These are phyloP conservation scores for Peromyscus maniculatus DNA, from an alignment of 2,113 vertebrate genomes.

Conservation along the genomic window DNA sequence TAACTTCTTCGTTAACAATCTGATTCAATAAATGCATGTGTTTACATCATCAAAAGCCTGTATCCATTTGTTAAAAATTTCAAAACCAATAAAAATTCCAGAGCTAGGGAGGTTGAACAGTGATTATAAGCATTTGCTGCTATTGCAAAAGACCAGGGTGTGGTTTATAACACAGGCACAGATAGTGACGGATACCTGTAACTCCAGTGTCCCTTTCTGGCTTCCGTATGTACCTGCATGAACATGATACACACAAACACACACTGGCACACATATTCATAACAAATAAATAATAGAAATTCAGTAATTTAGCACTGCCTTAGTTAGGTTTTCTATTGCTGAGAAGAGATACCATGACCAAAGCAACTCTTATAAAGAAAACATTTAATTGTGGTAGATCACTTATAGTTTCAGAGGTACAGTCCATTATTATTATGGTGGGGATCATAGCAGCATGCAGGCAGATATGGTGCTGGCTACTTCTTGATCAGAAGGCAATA, in stretches of 20 bases:
- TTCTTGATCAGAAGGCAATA: not conserved
- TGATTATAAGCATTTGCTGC: not conserved
- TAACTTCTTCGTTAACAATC: not conserved
- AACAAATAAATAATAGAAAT: not conserved
- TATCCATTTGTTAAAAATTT: slow-evolving; percentile 1
- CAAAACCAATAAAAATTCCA: not conserved
- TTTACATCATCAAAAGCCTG: not conserved
- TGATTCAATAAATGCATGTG: not conserved
- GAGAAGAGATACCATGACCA: too few species aligned
- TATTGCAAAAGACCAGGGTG: not conserved
- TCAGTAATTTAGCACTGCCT: not conserved
- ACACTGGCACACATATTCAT: not conserved
- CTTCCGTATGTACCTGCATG: not conserved
- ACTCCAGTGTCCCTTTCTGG: not conserved
- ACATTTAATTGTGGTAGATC: too few species aligned
- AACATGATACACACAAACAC: not conserved
- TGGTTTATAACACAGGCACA: not conserved
- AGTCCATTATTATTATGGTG: too few species aligned
- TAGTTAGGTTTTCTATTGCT: too few species aligned
- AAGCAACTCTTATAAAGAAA: too few species aligned
- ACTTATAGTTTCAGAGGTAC: too few species aligned
- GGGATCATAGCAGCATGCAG: too few species aligned
- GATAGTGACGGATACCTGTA: not conserved
- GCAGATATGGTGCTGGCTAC: too few species aligned
- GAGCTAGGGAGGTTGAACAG: not conserved